Conservation (phyloP, 2,113 vertebrate species). For the Actinemys pallida region DNA sequence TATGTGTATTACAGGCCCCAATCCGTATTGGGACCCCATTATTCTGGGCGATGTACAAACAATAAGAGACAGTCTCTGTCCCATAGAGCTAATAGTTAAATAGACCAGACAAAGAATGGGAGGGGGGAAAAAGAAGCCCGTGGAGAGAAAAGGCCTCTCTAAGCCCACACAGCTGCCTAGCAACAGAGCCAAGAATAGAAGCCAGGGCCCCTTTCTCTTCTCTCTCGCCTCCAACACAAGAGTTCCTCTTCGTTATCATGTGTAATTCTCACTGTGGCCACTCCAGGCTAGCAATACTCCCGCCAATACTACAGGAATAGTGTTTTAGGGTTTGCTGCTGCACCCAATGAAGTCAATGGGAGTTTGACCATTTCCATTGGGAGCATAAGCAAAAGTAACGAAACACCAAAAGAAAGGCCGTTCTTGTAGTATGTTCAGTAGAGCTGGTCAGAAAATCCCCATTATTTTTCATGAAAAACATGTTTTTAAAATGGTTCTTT, state of each 20-base stretch:
- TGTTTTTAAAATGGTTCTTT: not conserved
- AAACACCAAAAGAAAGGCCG: not conserved
- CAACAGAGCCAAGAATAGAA: not conserved
- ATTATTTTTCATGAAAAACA: not conserved
- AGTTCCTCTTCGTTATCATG: not conserved
- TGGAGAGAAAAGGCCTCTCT: not conserved
- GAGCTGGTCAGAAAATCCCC: not conserved
- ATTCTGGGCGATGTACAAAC: not conserved
- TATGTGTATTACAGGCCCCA: not conserved
- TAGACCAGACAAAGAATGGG: not conserved
- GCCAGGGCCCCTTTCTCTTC: fast-evolving
- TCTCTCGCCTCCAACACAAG: not conserved
- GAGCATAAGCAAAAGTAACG: not conserved
- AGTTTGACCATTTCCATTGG: not conserved
- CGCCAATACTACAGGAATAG: not conserved
- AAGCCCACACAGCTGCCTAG: not conserved
- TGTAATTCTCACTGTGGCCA: not conserved
- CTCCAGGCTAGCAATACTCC: not conserved
- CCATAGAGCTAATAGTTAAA: not conserved
- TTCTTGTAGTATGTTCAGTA: not conserved
- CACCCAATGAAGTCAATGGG: not conserved
- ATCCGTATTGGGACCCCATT: not conserved
- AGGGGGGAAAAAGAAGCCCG: not conserved
- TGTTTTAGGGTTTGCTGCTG: not conserved
- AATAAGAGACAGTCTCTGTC: not conserved